These are phyloP conservation scores for Pedicia rivosa DNA, from an alignment of 2,888 invertebrate species.

Conservation along the genomic window DNA sequence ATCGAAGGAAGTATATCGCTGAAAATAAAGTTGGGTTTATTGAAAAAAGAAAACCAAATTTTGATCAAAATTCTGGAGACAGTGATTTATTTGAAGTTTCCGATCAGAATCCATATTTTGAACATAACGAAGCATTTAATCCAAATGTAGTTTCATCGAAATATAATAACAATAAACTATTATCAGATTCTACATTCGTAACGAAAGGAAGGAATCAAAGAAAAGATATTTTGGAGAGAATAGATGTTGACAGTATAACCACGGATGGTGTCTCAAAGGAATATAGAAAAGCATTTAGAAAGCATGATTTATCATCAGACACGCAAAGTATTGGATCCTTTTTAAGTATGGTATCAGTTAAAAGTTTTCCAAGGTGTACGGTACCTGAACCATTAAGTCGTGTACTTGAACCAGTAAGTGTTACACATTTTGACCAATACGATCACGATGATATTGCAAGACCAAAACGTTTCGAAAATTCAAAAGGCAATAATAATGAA, in stretches of 20 bases:
- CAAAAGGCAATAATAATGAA: conserved; percentile 15
- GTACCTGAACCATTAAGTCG: conserved; percentile 63
- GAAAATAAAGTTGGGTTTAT: conserved; percentile 30
- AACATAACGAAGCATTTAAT: conserved; percentile 27
- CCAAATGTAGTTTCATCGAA: conserved; percentile 15
- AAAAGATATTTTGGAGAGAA: too few relatives aligned
- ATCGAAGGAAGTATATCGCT: conserved; percentile 24
- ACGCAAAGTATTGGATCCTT: conserved; percentile 57
- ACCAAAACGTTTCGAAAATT: conserved; percentile 16
- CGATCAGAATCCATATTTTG: conserved; percentile 8
- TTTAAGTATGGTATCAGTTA: conserved; percentile 73
- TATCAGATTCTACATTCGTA: too few relatives aligned
- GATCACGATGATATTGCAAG: conserved; percentile 18
- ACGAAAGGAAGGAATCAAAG: neutral
- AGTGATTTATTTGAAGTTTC: conserved; percentile 2
- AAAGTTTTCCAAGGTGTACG: conserved; percentile 59
- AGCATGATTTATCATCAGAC: conserved; percentile 6
- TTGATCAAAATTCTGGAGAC: conserved; percentile 24
- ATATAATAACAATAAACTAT: conserved; percentile 9
- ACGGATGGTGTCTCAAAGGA: too few relatives aligned
- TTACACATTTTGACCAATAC: conserved; percentile 46
- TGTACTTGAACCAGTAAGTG: conserved; percentile 63
- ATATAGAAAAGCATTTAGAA: too few relatives aligned
- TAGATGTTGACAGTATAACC: too few relatives aligned
- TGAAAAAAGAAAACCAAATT: conserved; percentile 22